phyloP scores from a whole-genome alignment of 2,888 invertebrate genomes.

The Hirudinaria manillensis region DNA sequence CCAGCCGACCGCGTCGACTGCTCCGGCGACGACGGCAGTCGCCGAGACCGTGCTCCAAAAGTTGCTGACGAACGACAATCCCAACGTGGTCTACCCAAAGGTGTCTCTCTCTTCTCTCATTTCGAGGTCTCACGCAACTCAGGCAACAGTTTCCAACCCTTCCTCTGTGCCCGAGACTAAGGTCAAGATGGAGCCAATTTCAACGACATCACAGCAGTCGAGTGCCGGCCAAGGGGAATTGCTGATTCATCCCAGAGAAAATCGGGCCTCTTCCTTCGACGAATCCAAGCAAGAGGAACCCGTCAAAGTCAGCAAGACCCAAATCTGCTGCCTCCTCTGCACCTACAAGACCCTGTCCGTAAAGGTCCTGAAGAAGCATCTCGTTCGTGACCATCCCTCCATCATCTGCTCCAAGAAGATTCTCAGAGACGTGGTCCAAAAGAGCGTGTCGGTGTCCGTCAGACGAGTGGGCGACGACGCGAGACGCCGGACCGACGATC shows the following conservation, averaged over 20 bases:
- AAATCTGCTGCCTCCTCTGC: constrained; percentile 48
- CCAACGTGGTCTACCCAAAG: constrained; percentile 3
- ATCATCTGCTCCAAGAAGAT: constrained; percentile 24
- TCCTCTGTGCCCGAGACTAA: background rate
- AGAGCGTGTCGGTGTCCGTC: constrained; percentile 16
- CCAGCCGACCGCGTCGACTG: background rate
- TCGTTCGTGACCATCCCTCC: constrained; percentile 54
- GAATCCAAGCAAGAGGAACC: background rate
- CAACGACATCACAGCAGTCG: background rate
- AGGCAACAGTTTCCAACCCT: background rate
- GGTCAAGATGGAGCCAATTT: background rate
- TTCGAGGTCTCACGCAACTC: background rate
- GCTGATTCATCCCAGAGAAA: background rate
- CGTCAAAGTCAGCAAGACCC: background rate
- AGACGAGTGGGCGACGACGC: background rate
- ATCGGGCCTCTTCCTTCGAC: background rate
- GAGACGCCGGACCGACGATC: background rate
- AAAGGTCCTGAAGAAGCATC: constrained; percentile 57
- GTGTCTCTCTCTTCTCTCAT: background rate
- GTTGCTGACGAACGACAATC: constrained; percentile 14
- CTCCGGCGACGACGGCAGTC: background rate
- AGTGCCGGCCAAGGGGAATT: background rate
- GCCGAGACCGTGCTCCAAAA: background rate
- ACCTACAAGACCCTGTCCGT: constrained; percentile 57
- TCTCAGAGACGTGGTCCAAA: constrained; percentile 13